phyloP scores from a whole-genome alignment of 2,888 invertebrate species.

The Papilio gigon region DNA sequence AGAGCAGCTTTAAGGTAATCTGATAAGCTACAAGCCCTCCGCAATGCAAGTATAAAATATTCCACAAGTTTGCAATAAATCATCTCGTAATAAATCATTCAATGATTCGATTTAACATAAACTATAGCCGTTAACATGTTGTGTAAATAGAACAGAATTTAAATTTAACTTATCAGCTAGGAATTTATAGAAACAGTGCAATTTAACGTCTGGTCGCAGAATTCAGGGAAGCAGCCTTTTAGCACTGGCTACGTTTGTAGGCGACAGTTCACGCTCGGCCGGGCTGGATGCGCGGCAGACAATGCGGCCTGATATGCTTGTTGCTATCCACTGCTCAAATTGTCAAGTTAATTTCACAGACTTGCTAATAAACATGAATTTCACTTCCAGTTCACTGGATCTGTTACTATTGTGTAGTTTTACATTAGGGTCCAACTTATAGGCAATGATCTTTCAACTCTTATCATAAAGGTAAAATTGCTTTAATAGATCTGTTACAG shows the following conservation, averaged over 20 bases:
- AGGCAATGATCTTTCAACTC: too few species aligned
- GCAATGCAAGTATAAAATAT: too few species aligned
- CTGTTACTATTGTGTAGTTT: not conserved
- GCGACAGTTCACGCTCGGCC: slow-evolving; percentile 52
- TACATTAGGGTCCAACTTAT: not conserved
- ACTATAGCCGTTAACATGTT: not conserved
- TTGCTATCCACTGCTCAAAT: slow-evolving; percentile 18
- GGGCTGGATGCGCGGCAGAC: slow-evolving; percentile 35
- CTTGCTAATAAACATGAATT: slow-evolving; percentile 5
- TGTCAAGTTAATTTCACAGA: slow-evolving; percentile 26
- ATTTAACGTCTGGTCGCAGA: slow-evolving; percentile 2
- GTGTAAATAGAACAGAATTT: not conserved
- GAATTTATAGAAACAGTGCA: slow-evolving; percentile 29
- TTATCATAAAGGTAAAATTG: too few species aligned
- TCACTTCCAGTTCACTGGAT: not conserved
- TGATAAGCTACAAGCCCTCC: too few species aligned
- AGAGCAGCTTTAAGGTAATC: too few species aligned
- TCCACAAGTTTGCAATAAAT: too few species aligned
- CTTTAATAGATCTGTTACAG: too few species aligned
- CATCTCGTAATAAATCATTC: too few species aligned
- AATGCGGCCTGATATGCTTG: slow-evolving; percentile 33
- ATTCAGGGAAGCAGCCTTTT: slow-evolving; percentile 50
- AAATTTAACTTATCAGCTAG: slow-evolving; percentile 10
- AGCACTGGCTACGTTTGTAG: slow-evolving; percentile 53
- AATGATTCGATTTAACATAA: too few species aligned